A percentile compares a stretch with the other conserved stretches of the same genome.
phyloP scores from a whole-genome alignment of 2,113 vertebrate genomes.

The Hemibagrus wyckioides region DNA sequence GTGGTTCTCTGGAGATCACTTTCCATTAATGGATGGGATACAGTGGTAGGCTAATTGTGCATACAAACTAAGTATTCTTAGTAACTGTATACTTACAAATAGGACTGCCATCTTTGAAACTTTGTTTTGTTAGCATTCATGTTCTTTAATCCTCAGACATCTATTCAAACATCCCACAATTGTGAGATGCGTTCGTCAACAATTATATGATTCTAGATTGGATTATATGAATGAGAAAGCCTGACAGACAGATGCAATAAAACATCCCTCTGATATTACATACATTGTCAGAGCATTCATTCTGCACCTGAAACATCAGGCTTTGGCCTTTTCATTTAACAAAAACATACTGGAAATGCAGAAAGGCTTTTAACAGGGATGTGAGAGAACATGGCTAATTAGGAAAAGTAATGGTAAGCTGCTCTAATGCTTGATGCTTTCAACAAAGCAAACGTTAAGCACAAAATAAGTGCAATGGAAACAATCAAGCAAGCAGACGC shows the following conservation, averaged over 20 bases:
- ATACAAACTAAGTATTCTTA: not conserved
- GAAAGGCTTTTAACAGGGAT: conserved; percentile 6
- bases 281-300: conserved; percentile 10
- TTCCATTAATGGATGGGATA: not conserved
- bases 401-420: not conserved
- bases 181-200: not conserved
- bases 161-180: not conserved
- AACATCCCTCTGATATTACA: conserved; percentile 6
- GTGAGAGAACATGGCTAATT: conserved; percentile 12
- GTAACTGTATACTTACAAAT: not conserved
- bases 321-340: conserved; percentile 22
- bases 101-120: not conserved
- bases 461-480: conserved; percentile 4
- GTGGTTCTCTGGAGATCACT: not conserved
- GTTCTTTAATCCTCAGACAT: not conserved
- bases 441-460: not conserved
- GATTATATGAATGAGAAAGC: not conserved
- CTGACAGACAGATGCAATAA: conserved; percentile 27
- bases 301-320: not conserved
- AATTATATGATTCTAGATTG: not conserved
- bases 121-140: not conserved
- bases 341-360: conserved; percentile 1
- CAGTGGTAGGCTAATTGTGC: not conserved
- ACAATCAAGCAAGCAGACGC: conserved; percentile 16
- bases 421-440: not conserved